Evolutionary conservation across 2,113 vertebrate species (phyloP).

Genomic region (Hypanus sabinus): DNA sequence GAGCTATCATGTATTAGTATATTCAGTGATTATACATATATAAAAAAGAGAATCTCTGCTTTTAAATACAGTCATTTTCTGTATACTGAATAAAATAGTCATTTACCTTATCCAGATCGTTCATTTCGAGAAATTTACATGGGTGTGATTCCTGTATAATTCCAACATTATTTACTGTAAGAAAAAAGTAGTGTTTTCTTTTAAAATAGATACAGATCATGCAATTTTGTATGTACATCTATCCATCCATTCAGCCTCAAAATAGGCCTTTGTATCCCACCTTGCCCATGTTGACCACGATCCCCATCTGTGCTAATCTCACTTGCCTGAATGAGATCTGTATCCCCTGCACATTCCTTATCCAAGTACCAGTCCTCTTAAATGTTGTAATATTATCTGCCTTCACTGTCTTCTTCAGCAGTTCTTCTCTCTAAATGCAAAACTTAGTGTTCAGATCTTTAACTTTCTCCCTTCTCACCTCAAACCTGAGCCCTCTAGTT

Average conservation of each 20-base stretch:
- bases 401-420: too few species aligned
- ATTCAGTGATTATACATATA: background rate
- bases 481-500: too few species aligned
- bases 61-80: background rate
- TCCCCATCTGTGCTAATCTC: too few species aligned
- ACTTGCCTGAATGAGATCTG: too few species aligned
- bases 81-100: background rate
- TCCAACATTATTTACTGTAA: slow-evolving; percentile 77
- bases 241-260: background rate
- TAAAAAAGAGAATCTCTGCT: background rate
- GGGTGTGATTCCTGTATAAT: slow-evolving; percentile 62
- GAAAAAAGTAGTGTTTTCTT: background rate
- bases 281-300: too few species aligned
- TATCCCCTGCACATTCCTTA: too few species aligned
- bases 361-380: too few species aligned
- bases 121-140: slow-evolving; percentile 54
- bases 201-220: background rate
- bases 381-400: too few species aligned
- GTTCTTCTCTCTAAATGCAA: too few species aligned
- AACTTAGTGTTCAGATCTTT: too few species aligned
- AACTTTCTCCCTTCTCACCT: too few species aligned
- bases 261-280: background rate
- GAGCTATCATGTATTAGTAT: background rate
- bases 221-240: background rate
- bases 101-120: slow-evolving; percentile 63